Evolutionary conservation across 2,888 invertebrate genomes (phyloP), one percentile per base, ranked within the genome.

Genomic region (Eilema sororculum): DNA sequence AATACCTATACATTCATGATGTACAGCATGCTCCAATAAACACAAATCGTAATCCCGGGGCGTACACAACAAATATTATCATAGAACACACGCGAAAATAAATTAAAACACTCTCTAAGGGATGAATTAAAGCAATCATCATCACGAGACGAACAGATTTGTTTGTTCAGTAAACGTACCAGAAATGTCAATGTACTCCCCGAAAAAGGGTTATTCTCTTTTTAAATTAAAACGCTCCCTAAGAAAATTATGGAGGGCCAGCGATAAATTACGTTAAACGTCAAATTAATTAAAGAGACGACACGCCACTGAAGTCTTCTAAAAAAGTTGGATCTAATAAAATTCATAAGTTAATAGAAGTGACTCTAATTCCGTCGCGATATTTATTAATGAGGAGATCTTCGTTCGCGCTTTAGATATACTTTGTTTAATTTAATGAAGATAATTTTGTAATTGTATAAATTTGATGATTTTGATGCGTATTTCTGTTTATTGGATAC

Each of bases 191-290:
- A 79, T 81, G 79, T 66, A 25, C 60, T 67, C 52, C 62, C 66
- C 61, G 65, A 78, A 81, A 84, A 84, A 78, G 79, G 84, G 81
- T 74, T 81, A 75, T 75, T 71, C 63, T 52, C 68, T 57, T 73
- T 71, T 76, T 73, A 75, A 79, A 77, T 77, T 70, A 66, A 74
- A 82, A 73, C 71, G 63, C 60, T 65, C 63, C 65, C 61, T 59
- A 67, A 75, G 76, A 75, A 77, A 75, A 75, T 22, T 75, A 76
- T 72, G 76, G 71, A 75, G 82, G 82, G 81, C 79, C 78, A 77
- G 81, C 89, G 78, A 90, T 92, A 92, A 92, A 93, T 93, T 91
- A 92, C 87, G 87, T 88, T 90, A 90, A 91, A 90, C 84, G 86
- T 83, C 86, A 87, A 90, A 92, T 91, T 91, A 91, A 92, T 92